A percentile compares a stretch with the other conserved stretches of the same genome.
Evolutionary conservation across 2,797 vertebrate genomes (phyloP).

Genomic region (Arremon brunneinucha): DNA sequence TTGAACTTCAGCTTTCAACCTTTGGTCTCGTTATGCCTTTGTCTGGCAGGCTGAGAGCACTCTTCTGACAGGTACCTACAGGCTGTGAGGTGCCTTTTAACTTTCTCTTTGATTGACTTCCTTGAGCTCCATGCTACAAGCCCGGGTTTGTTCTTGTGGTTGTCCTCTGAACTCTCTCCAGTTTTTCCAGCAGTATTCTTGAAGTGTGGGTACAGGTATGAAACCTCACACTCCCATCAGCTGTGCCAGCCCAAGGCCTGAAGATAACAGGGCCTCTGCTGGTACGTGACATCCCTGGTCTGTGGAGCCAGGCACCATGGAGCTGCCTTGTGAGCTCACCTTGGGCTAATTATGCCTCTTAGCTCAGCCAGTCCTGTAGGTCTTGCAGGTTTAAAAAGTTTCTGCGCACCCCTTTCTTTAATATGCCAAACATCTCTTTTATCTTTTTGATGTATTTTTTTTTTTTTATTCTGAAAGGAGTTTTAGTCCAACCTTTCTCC

Average conservation of each 20-base stretch:
- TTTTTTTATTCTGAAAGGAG: background rate
- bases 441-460: conserved; percentile 1
- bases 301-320: background rate
- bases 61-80: conserved; percentile 56
- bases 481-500: background rate
- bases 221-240: background rate
- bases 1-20: conserved; percentile 44
- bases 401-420: conserved; percentile 12
- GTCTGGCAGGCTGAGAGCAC: conserved; percentile 28
- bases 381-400: background rate
- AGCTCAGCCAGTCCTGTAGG: conserved; percentile 30
- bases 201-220: conserved; percentile 12
- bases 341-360: conserved; percentile 36
- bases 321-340: background rate
- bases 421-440: background rate
- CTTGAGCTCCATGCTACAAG: conserved; percentile 46
- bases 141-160: conserved; percentile 42
- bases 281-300: conserved; percentile 30
- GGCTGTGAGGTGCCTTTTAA: conserved; percentile 30
- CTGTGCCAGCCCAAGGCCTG: background rate
- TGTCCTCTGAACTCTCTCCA: conserved; percentile 58
- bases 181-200: conserved; percentile 40
- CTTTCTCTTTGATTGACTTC: conserved; percentile 65
- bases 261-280: conserved; percentile 43
- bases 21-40: conserved; percentile 41